These are phyloP conservation scores for Neogale vison DNA, from an alignment of 2,113 vertebrate genomes.

Conservation along the genomic window DNA sequence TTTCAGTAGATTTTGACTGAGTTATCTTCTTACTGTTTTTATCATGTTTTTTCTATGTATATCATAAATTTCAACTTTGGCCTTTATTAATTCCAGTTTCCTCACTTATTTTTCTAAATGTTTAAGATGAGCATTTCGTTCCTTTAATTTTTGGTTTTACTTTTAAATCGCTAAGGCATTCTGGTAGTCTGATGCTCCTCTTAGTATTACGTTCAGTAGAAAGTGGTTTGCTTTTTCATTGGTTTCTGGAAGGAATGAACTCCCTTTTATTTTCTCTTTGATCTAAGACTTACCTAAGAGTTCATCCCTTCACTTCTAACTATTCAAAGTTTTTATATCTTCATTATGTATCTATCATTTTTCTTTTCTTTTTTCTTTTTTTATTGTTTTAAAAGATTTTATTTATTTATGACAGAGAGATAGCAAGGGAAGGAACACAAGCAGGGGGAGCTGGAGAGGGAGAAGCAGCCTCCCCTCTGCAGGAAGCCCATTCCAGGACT, in stretches of 20 bases:
- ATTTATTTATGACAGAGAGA: too few species aligned
- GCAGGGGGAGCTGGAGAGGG: too few species aligned
- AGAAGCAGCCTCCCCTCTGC: too few species aligned
- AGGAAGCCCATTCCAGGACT: too few species aligned
- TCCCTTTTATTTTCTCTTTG: background rate
- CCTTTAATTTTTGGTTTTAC: background rate
- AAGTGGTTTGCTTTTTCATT: background rate
- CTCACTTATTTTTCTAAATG: background rate
- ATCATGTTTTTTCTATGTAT: background rate
- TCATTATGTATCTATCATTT: background rate
- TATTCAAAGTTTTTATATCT: background rate
- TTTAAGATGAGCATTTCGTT: background rate
- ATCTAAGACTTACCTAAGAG: background rate
- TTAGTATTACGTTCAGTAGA: background rate
- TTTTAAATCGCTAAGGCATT: background rate
- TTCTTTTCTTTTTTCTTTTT: too few species aligned
- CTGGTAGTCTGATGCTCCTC: background rate
- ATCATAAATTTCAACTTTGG: background rate
- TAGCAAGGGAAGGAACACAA: too few species aligned
- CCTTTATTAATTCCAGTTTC: background rate
- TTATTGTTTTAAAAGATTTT: too few species aligned
- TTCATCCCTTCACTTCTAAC: constrained; percentile 20
- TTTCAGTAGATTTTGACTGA: background rate
- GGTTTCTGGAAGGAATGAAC: background rate
- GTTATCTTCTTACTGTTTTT: background rate